Percentiles rank a stretch among this genome's conserved stretches.
Conservation (phyloP, 2,888 invertebrate species). For the Cantharis rufa region DNA sequence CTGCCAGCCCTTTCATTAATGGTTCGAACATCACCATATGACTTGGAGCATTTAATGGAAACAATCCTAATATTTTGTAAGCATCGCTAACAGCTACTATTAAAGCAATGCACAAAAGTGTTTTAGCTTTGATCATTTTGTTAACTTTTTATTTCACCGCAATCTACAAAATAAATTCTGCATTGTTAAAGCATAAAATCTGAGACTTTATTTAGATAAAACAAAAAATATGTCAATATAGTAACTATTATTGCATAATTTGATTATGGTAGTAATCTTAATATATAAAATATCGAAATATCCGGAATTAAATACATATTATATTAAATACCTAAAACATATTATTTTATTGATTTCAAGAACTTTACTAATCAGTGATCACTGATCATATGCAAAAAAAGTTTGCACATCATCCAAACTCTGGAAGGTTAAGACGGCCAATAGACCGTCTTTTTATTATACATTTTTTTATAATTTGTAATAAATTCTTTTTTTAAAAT, state of each 20-base stretch:
- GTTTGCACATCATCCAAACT: no score
- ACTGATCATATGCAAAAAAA: no score
- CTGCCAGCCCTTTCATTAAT: slow-evolving; percentile 58
- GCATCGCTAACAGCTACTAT: slow-evolving; percentile 41
- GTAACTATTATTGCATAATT: background rate
- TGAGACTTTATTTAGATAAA: background rate
- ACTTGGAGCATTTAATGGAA: slow-evolving; percentile 58
- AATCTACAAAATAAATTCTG: background rate
- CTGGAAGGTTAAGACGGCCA: no score
- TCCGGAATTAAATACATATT: no score
- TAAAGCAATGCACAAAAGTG: background rate
- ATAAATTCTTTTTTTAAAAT: no score
- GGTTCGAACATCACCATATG: slow-evolving; percentile 60
- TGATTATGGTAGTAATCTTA: background rate
- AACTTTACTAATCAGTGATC: no score
- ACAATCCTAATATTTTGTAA: slow-evolving; percentile 61
- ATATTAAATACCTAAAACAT: no score
- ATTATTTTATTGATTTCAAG: no score
- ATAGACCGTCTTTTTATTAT: no score
- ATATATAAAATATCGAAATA: no score
- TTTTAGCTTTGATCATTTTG: background rate
- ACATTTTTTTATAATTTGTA: no score
- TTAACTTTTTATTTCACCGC: background rate
- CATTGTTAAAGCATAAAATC: background rate
- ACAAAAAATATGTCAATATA: background rate